Percentiles rank a stretch among this genome's conserved stretches.
Evolutionary conservation across 2,888 invertebrate species (phyloP).

Genomic region (Acrocera orbiculus): DNA sequence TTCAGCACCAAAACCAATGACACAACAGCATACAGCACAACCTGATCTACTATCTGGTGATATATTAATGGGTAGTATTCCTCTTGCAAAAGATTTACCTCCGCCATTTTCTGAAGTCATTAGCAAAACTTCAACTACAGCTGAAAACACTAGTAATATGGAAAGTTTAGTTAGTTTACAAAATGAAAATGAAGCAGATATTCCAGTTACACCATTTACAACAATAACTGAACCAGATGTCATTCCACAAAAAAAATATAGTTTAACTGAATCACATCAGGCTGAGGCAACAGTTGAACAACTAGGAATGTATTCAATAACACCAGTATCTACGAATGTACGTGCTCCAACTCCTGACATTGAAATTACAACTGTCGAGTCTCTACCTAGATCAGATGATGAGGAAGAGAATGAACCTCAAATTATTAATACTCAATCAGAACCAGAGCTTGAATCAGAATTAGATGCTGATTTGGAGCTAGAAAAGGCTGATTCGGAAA

Average conservation of each 20-base stretch:
- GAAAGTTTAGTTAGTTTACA: background rate
- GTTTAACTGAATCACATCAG: background rate
- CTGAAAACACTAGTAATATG: background rate
- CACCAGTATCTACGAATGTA: constrained; percentile 19
- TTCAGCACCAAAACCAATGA: constrained; percentile 31
- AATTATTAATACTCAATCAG: constrained; percentile 11
- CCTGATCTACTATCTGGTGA: constrained; percentile 42
- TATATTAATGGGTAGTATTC: constrained; percentile 20
- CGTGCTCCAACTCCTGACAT: constrained; percentile 30
- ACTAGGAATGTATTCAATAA: constrained; percentile 18
- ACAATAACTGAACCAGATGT: background rate
- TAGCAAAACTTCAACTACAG: constrained; percentile 3
- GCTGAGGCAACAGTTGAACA: background rate
- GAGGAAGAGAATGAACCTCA: constrained; percentile 23
- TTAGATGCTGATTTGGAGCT: no score
- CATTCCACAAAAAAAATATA: background rate
- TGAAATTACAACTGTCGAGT: constrained; percentile 30
- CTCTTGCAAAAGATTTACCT: constrained; percentile 9
- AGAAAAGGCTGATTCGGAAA: constrained; percentile 17
- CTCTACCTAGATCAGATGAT: constrained; percentile 28
- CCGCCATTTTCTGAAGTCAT: constrained; percentile 5
- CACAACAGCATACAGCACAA: constrained; percentile 22
- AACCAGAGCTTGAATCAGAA: constrained; percentile 5
- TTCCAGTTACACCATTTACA: background rate
- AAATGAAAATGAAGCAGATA: no score